Conservation (phyloP, 2,888 invertebrate genomes). For the Coremacera marginata region DNA sequence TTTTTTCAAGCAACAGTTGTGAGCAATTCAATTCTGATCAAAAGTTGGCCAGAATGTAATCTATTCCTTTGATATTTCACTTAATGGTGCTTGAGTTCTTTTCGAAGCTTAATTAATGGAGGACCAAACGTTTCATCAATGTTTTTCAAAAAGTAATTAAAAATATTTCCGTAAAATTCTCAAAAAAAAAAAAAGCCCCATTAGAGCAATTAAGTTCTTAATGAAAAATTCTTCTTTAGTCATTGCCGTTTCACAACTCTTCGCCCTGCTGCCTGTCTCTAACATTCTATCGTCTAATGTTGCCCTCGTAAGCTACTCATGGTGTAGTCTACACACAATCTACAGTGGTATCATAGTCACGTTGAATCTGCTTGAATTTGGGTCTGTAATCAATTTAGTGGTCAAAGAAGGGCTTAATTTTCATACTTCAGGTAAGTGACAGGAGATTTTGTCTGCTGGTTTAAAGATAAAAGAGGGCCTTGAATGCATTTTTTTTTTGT, state of each 20-base stretch:
- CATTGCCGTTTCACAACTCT: constrained; percentile 62
- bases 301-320: constrained; percentile 54
- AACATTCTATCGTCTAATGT: constrained; percentile 55
- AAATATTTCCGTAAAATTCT: neutral
- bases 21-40: too few relatives aligned
- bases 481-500: too few relatives aligned
- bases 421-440: constrained; percentile 57
- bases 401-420: constrained; percentile 55
- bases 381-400: constrained; percentile 54
- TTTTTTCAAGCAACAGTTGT: neutral
- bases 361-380: constrained; percentile 60
- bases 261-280: constrained; percentile 61
- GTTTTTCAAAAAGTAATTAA: constrained; percentile 56
- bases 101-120: constrained; percentile 47
- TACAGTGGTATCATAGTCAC: constrained; percentile 54
- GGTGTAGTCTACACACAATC: constrained; percentile 58
- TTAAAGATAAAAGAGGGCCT: too few relatives aligned
- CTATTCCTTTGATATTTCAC: neutral
- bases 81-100: too few relatives aligned
- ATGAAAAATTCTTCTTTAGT: constrained; percentile 48
- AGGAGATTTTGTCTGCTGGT: too few relatives aligned
- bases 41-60: neutral
- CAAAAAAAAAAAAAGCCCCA: neutral
- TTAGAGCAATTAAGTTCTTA: neutral
- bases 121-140: constrained; percentile 60